Base-by-base conservation (phyloP, 2,888 invertebrate species). In the Spatulosminthurus flaviceps region DNA sequence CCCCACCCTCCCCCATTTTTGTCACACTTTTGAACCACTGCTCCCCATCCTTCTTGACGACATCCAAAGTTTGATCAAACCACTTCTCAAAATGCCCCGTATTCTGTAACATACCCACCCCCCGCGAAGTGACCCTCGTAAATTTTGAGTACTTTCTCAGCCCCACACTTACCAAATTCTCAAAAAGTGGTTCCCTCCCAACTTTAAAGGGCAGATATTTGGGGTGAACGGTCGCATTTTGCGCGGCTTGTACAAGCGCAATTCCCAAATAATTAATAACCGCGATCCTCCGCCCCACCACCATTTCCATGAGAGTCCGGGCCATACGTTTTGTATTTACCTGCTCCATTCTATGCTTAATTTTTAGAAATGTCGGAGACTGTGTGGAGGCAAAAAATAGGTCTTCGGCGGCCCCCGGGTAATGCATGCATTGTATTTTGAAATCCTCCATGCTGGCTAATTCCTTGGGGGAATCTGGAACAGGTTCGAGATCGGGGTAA, bases 81-180 rank as follows among this genome's bases (percentile, higher is more conserved):
- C 73, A 73, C 1, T 60, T 13, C 5, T 19, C 19, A 60, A 42
- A 73, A 51, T 73, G 51, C 5, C 73, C 73, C 24, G 73, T 26
- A 26, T 73, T 43, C 19, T 43, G 28, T 51, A 60, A 9, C 51
- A 21, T 22, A 4, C 60, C 60, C 4, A 60, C 60, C 0, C 19
- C 13, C 22, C 16, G 1, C 19, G 19, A 24, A 1, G 24, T 26
- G 0, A 21, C 22, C 0, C 51, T 26, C 4, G 28, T 24, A 13
- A 19, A 51, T 24, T 73, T 73, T 4, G 70, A 70, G 16, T 29
- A 28, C 19, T 70, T 70, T 26, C 24, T 24, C 5, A 60, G 5
- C 11, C 24, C 51, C 19, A 7, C 16, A 0, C n/a, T 4, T 0
- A 51, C 22, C 4, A 19, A 7, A 16, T 24, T 13, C 16, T 26